Evolutionary conservation across 37 sponge, comb jelly and placozoan species (phyloP), one percentile per base, ranked within the genome.

Genomic region (Lycopodina hypogea): DNA sequence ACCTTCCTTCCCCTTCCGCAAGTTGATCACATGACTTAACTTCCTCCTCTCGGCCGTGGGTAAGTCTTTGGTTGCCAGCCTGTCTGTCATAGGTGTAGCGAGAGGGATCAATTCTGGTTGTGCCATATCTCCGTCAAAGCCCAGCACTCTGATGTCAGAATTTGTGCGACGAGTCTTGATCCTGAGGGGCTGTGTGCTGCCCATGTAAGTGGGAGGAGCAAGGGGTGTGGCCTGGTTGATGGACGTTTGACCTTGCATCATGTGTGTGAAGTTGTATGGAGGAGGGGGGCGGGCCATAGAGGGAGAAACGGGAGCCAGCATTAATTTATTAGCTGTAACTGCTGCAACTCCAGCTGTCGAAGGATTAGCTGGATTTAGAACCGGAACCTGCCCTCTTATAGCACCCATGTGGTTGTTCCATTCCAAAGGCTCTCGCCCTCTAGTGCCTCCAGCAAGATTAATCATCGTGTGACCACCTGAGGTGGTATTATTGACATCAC

Each of bases 1-100:
- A 19, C 95, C 93, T 2, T 78, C 81, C 1, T 78, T 62, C 0
- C 87, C 59, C 58, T 88, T 88, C 52, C 71, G 42, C 32, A 88
- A 63, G 3, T 55, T 18, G 0, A 83, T 23, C 9, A 68, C n/a
- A 3, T 84, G 23, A 23, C 18, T 39, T 3, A n/a, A 33, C 36
- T 41, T 66, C 2, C 76, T 45, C 19, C 39, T 74, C 19, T 79
- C 79, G 3, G 52, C 53, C 9, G 84, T 70, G 4, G 59, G 51
- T 21, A 50, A 33, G 64, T 83, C 68, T 48, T 41, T 36, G 0
- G 88, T 77, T 37, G 56, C 37, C 15, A 29, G 26, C 40, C 77
- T 82, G 12, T 81, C 78, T 6, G 83, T 78, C 61, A 70, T 76
- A 17, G 81, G 81, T 1, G 34, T 53, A 15, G 18, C 33, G 2